Conservation (phyloP, 2,797 vertebrate species). For the Phrynocephalus forsythii region DNA sequence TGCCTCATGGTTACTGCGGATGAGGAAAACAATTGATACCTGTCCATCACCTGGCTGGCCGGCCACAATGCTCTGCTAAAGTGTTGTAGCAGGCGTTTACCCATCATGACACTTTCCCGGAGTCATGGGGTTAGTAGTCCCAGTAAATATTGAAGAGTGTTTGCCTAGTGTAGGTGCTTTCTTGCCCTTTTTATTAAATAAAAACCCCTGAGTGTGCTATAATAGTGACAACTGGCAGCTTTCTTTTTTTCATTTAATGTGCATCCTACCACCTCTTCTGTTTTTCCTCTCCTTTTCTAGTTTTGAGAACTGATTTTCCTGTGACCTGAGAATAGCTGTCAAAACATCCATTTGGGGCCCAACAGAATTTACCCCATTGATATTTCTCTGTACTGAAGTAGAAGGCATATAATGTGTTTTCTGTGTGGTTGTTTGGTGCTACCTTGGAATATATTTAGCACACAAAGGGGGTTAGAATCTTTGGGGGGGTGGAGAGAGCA, state of each 20-base stretch:
- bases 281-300: neutral
- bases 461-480: slow-evolving; percentile 30
- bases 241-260: slow-evolving; percentile 36
- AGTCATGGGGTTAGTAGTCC: neutral
- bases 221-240: neutral
- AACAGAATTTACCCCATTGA: slow-evolving; percentile 30
- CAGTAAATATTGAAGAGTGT: neutral
- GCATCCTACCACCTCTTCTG: neutral
- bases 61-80: slow-evolving; percentile 38
- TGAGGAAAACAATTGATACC: slow-evolving; percentile 47
- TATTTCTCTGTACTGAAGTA: slow-evolving; percentile 44
- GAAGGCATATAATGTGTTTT: slow-evolving; percentile 34
- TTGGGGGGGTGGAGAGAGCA: slow-evolving; percentile 21
- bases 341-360: neutral
- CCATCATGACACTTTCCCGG: neutral
- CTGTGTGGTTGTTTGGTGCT: slow-evolving; percentile 23
- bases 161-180: neutral
- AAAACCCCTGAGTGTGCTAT: neutral
- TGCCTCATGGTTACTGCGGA: slow-evolving; percentile 45
- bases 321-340: slow-evolving; percentile 47
- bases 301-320: slow-evolving; percentile 35
- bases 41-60: slow-evolving; percentile 14
- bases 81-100: neutral
- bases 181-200: neutral
- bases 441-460: slow-evolving; percentile 38